phyloP scores from a whole-genome alignment of 1,140 invertebrate species.

The Drosophila paulistorum region DNA sequence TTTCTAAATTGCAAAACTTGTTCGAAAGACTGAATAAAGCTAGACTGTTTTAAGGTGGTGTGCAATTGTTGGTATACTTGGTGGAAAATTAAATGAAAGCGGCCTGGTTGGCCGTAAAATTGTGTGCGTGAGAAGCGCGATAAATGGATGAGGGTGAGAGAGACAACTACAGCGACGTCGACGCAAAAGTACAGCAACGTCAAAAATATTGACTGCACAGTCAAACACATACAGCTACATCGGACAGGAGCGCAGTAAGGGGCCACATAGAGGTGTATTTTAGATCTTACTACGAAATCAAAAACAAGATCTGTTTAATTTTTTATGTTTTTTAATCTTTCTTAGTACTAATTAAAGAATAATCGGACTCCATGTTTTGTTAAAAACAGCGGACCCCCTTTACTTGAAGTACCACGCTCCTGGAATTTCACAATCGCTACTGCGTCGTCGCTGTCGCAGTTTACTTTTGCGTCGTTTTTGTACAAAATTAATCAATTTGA shows the following conservation, averaged over 20 bases:
- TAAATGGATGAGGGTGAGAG: slow-evolving; percentile 49
- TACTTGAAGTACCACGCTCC: slow-evolving; percentile 28
- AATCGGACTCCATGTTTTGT: background rate
- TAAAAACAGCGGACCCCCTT: background rate
- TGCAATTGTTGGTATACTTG: slow-evolving; percentile 55
- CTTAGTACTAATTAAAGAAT: background rate
- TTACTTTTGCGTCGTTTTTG: slow-evolving; percentile 74
- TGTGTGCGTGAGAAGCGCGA: slow-evolving; percentile 52
- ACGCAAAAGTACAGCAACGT: slow-evolving; percentile 80
- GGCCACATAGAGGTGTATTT: slow-evolving; percentile 22
- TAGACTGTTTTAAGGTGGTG: background rate
- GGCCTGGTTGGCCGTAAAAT: slow-evolving; percentile 49
- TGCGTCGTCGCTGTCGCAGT: slow-evolving; percentile 62
- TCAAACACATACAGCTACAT: slow-evolving; percentile 48
- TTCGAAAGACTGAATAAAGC: slow-evolving; percentile 19
- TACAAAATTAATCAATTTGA: slow-evolving; percentile 53
- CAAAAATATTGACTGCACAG: slow-evolving; percentile 76
- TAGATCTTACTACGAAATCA: no score
- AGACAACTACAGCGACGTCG: slow-evolving; percentile 76
- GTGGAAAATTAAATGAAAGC: slow-evolving; percentile 66
- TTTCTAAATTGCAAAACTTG: slow-evolving; percentile 12
- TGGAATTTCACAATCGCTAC: slow-evolving; percentile 65
- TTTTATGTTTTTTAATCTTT: background rate
- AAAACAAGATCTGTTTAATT: background rate
- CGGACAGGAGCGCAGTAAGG: slow-evolving; percentile 35